Evolutionary conservation across 2,113 vertebrate species (phyloP).

Genomic region (Vidua macroura): DNA sequence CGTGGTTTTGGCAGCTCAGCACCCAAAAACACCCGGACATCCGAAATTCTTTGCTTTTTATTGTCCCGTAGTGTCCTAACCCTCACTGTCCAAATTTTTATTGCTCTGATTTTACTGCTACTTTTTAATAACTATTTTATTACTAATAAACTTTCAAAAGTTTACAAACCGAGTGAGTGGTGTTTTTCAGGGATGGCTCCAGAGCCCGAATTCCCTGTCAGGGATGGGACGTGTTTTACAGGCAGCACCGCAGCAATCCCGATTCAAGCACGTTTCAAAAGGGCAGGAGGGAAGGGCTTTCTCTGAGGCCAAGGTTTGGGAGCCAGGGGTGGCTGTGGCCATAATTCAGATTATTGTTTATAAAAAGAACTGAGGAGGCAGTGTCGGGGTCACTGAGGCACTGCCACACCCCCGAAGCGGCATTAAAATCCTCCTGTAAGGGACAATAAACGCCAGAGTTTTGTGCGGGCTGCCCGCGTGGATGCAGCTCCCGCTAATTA

Average conservation of each 20-base stretch:
- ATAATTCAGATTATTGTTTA: fast-evolving
- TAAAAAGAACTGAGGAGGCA: background rate
- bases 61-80: too few relatives aligned
- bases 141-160: too few relatives aligned
- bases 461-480: background rate
- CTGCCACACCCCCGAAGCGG: background rate
- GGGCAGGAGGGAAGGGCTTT: background rate
- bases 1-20: too few relatives aligned
- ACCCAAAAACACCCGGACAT: too few relatives aligned
- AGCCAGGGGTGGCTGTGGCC: too few relatives aligned
- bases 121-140: too few relatives aligned
- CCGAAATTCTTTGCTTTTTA: too few relatives aligned
- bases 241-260: fast-evolving
- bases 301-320: background rate
- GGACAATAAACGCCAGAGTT: background rate
- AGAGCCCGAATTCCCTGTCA: background rate
- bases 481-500: background rate
- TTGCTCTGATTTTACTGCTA: too few relatives aligned
- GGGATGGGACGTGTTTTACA: fast-evolving
- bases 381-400: background rate
- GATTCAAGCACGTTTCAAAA: background rate
- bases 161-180: too few relatives aligned
- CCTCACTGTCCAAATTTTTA: too few relatives aligned
- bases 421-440: background rate
- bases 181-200: too few relatives aligned